These are phyloP conservation scores for Drosophila testacea DNA, from an alignment of 2,888 invertebrate species.

Conservation along the genomic window DNA sequence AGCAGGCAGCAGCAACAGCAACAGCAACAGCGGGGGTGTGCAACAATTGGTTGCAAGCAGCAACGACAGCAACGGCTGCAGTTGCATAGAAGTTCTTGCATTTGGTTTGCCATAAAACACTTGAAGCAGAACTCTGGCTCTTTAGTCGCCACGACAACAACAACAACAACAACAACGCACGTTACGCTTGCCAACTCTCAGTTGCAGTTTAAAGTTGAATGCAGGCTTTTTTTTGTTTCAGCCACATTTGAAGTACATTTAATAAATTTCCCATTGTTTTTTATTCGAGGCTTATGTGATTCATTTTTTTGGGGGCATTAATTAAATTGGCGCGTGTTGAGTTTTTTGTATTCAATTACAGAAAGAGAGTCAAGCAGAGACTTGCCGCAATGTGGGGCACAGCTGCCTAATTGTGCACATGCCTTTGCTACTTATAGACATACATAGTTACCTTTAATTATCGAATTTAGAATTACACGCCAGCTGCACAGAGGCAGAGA, in stretches of 20 bases:
- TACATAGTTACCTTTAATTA: constrained; percentile 66
- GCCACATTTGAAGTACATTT: constrained; percentile 9
- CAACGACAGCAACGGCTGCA: constrained; percentile 1
- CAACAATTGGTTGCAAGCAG: constrained; percentile 67
- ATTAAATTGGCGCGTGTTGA: constrained; percentile 64
- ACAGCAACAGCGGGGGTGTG: constrained; percentile 36
- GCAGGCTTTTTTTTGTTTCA: constrained; percentile 11
- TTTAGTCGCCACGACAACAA: constrained; percentile 58
- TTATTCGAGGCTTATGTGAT: constrained; percentile 17
- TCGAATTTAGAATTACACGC: constrained; percentile 54
- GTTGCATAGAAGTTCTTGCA: constrained; percentile 53
- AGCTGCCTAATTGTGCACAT: constrained; percentile 56
- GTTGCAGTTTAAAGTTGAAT: constrained; percentile 68
- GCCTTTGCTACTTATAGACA: constrained; percentile 10
- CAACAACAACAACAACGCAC: constrained; percentile 41
- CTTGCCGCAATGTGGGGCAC: constrained; percentile 58
- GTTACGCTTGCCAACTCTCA: constrained; percentile 62
- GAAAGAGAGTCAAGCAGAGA: constrained; percentile 1
- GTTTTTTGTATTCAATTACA: constrained; percentile 44
- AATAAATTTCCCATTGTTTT: constrained; percentile 34
- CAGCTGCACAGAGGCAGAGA: constrained; percentile 29
- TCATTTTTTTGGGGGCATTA: constrained; percentile 36
- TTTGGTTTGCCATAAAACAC: constrained; percentile 67
- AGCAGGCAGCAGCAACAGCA: constrained; percentile 33
- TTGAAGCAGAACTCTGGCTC: constrained; percentile 69